Evolutionary conservation across 2,113 vertebrate genomes (phyloP), one percentile per base, ranked within the genome.

Genomic region (Albula goreensis): DNA sequence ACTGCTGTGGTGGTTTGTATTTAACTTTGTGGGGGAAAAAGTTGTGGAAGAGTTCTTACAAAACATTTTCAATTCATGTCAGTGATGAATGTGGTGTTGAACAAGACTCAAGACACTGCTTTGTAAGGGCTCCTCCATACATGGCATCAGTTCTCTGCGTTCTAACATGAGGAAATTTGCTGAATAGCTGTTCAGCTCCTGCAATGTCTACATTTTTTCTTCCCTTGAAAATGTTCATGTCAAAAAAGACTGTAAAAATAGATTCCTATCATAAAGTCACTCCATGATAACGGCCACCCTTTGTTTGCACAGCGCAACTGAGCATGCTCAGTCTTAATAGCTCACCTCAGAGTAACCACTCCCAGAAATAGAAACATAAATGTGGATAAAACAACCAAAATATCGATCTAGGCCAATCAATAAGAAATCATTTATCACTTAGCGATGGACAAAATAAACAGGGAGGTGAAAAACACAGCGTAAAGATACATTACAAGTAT

Each of bases 141-240:
- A 22, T 74, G 70, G 22, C 8, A 74, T 9, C 22, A 10, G 10
- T 74, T 31, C 9, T 22, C 10, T n/a, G 8, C 70, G 31, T 31
- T 74, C 22, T 31, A 74, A 31, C 70, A 25, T n/a, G 31, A 74
- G 52, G 81, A 48, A 83, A 60, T 31, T 15, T 83, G 25, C 81
- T 60, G 53, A 31, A 57, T 60, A 60, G 25, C 52, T 48, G 22
- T 60, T 83, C 81, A 25, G 11, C 41, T 25, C 15, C 51, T 53
- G 25, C 81, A 83, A 41, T 31, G 56, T 83, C 81, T 53, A 83
- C 52, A 83, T 60, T 25, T 12, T 25, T 74, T 10, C 31, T 70
- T 74, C 31, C 31, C 19, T 31, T 74, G 70, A 31, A n/a, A 74
- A 25, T 74, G 5, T 74, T 74, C 70, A 74, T 31, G 22, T 74